Evolutionary conservation across 2,113 vertebrate genomes (phyloP), one percentile per base, ranked within the genome.

Genomic region (Alaudala cheleensis): DNA sequence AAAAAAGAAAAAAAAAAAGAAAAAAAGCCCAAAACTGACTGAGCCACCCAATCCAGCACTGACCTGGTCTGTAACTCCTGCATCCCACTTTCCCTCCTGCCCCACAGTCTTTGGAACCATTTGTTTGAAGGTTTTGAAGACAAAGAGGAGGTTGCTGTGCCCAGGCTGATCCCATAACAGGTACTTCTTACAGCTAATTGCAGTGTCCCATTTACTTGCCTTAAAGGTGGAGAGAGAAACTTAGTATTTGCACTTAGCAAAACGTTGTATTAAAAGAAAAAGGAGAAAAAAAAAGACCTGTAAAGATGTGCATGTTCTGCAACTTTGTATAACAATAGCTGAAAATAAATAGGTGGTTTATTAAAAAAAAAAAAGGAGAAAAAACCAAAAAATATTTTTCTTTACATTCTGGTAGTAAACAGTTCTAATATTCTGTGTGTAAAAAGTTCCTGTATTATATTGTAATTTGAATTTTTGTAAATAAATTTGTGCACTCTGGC

Each of bases 401-500:
- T 97, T 98, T 97, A 97, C 94, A 83, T 97, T 96, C 95, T 71
- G 88, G 94, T 97, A 98, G 97, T 90, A 95, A 97, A 95, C 91
- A 10, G 47, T 91, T 97, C 94, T 92, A 94, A 93, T 94, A 93
- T 92, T 93, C 98, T 85, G 96, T 98, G 97, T 98, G 97, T 98
- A 98, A 92, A 98, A 97, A 97, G 97, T 97, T 91, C 71, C 86
- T 98, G 98, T 98, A 98, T 96, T 90, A 98, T 98, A 98, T 93
- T 97, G 97, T 98, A 98, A 97, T 97, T 98, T 97, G 94, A 73
- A 96, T 84, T 97, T 97, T 96, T 98, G 98, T 98, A 98, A 98
- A 98, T 98, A 98, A 97, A 98, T 74, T 96, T 97, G 97, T 97
- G 95, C 95, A 64, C 80, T 97, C 95, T 85, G 66, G 39, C 81